phyloP scores from a whole-genome alignment of 2,888 invertebrate genomes.

The Coleophora flavipennella region DNA sequence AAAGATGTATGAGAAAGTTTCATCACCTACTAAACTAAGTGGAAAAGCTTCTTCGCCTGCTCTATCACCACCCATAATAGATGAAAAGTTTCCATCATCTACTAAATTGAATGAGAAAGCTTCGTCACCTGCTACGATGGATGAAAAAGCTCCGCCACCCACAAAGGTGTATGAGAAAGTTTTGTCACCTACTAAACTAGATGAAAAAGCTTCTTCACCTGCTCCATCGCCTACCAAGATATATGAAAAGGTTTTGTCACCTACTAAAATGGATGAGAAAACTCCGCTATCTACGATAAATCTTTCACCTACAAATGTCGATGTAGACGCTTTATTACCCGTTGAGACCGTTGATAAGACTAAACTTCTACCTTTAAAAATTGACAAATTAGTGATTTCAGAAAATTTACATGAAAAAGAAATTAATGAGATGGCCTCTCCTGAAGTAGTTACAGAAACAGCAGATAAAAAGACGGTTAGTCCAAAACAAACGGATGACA shows the following conservation, averaged over 20 bases:
- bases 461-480: too few species aligned
- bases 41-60: conserved; percentile 5
- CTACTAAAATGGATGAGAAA: not conserved
- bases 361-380: too few species aligned
- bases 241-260: not conserved
- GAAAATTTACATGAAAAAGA: too few species aligned
- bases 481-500: conserved; percentile 1
- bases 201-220: not conserved
- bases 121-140: not conserved
- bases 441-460: too few species aligned
- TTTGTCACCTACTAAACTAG: not conserved
- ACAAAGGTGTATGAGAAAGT: not conserved
- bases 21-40: not conserved
- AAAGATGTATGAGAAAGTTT: not conserved
- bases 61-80: not conserved
- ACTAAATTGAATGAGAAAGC: not conserved
- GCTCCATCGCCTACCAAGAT: not conserved
- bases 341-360: too few species aligned
- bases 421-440: too few species aligned
- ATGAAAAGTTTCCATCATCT: not conserved
- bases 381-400: too few species aligned
- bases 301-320: too few species aligned
- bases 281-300: too few species aligned
- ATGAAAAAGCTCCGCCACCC: not conserved
- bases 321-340: too few species aligned